A percentile compares a stretch with the other conserved stretches of the same genome.
Evolutionary conservation across 2,888 invertebrate species (phyloP).

Genomic region (Rotaria macrura): DNA sequence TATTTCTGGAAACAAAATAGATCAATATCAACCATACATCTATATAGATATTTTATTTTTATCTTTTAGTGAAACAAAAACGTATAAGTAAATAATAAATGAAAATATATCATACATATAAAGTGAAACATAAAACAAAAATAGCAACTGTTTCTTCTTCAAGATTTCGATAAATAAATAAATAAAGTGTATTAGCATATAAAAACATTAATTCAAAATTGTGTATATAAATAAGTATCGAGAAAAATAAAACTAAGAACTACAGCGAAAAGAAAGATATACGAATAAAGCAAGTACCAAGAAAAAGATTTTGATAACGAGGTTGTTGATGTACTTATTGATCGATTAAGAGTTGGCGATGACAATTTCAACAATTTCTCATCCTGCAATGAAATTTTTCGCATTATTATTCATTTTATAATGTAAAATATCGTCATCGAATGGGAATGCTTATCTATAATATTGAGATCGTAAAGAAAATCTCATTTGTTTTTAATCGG

Average conservation of each 20-base stretch:
- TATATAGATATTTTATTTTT: neutral
- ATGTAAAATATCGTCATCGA: too few species aligned
- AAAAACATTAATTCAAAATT: neutral
- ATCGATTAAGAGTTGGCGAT: neutral
- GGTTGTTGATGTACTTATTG: neutral
- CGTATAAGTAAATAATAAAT: neutral
- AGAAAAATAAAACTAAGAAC: neutral
- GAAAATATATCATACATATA: neutral
- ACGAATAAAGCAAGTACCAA: neutral
- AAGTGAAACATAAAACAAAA: neutral
- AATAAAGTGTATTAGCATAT: neutral
- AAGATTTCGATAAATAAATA: neutral
- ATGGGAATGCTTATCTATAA: too few species aligned
- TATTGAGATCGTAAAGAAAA: too few species aligned
- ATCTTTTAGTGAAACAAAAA: neutral
- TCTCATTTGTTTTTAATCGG: too few species aligned
- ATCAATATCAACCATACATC: neutral
- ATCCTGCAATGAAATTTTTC: neutral
- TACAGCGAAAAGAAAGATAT: neutral
- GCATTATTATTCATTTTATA: too few species aligned
- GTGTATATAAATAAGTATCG: neutral
- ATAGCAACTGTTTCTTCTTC: neutral
- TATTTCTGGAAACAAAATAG: neutral
- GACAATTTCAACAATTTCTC: neutral
- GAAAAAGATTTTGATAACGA: neutral